phyloP scores from a whole-genome alignment of 2,888 invertebrate species.

The Mechanitis messenoides region DNA sequence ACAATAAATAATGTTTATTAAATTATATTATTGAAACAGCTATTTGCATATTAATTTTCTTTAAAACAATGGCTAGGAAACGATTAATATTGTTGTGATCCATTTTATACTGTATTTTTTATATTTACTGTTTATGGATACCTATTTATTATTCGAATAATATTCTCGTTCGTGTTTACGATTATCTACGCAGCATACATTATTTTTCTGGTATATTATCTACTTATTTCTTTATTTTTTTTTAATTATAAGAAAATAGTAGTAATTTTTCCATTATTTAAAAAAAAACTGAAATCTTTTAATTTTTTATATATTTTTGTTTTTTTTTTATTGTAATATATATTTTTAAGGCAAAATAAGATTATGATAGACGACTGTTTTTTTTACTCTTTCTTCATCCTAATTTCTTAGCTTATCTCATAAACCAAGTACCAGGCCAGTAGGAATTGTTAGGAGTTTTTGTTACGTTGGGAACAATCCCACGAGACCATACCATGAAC shows the following conservation, averaged over 20 bases:
- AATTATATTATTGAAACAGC: neutral
- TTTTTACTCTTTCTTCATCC: neutral
- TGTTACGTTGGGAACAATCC: constrained; percentile 59
- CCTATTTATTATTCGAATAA: too few relatives aligned
- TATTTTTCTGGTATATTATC: too few relatives aligned
- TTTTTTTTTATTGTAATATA: too few relatives aligned
- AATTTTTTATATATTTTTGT: too few relatives aligned
- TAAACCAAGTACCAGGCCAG: constrained; percentile 41
- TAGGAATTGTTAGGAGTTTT: constrained; percentile 45
- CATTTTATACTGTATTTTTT: neutral
- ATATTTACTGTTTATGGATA: neutral
- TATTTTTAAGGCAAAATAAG: too few relatives aligned
- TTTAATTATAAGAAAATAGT: too few relatives aligned
- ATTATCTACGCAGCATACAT: too few relatives aligned
- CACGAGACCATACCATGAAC: constrained; percentile 53
- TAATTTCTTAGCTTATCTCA: neutral
- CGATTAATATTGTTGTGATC: constrained; percentile 4
- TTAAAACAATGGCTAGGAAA: constrained; percentile 19
- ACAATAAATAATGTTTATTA: neutral
- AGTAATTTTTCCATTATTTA: too few relatives aligned
- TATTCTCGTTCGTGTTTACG: too few relatives aligned
- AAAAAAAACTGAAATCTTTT: too few relatives aligned
- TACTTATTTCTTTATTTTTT: too few relatives aligned
- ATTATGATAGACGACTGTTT: neutral
- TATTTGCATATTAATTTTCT: constrained; percentile 8